Percentiles rank a stretch among this genome's conserved stretches.
phyloP scores from a whole-genome alignment of 2,113 vertebrate species.

The Toxotes chatareus region DNA sequence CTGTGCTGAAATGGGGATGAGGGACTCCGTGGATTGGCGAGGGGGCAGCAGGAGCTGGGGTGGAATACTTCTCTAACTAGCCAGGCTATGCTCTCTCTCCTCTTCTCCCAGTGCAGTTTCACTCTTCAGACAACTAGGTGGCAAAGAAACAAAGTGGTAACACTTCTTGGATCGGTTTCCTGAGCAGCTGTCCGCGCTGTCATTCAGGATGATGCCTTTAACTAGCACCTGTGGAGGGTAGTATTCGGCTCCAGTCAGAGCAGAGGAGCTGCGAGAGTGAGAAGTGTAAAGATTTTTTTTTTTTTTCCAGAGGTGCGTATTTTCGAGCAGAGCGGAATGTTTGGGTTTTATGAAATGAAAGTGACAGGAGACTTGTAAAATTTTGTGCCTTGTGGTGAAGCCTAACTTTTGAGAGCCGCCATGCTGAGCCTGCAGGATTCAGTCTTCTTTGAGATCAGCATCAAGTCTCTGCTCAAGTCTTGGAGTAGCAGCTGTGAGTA shows the following conservation, averaged over 20 bases:
- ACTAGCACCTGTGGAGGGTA: conserved; percentile 70
- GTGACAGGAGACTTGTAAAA: conserved; percentile 46
- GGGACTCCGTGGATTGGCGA: conserved; percentile 70
- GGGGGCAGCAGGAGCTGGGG: conserved; percentile 41
- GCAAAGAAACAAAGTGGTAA: conserved; percentile 25
- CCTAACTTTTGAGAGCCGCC: conserved; percentile 71
- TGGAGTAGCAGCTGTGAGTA: conserved; percentile 97
- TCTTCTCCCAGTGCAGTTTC: conserved; percentile 29
- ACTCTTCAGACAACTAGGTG: conserved; percentile 35
- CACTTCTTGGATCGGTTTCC: conserved; percentile 34
- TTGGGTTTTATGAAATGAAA: conserved; percentile 41
- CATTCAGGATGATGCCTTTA: conserved; percentile 63
- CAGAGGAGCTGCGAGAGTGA: conserved; percentile 48
- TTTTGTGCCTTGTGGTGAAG: conserved; percentile 69
- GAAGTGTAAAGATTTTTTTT: conserved; percentile 22
- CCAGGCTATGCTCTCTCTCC: conserved; percentile 30
- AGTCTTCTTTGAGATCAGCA: conserved; percentile 97
- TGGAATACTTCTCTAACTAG: conserved; percentile 71
- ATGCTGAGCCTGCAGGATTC: conserved; percentile 98
- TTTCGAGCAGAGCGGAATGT: conserved; percentile 39
- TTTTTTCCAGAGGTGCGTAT: conserved; percentile 13
- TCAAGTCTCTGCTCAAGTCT: conserved; percentile 97
- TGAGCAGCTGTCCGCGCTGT: conserved; percentile 37
- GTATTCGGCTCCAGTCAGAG: conserved; percentile 39
- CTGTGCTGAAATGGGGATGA: conserved; percentile 43